Evolutionary conservation across 2,888 invertebrate genomes (phyloP), one percentile per base, ranked within the genome.

Genomic region (Oegoconia quadripuncta): DNA sequence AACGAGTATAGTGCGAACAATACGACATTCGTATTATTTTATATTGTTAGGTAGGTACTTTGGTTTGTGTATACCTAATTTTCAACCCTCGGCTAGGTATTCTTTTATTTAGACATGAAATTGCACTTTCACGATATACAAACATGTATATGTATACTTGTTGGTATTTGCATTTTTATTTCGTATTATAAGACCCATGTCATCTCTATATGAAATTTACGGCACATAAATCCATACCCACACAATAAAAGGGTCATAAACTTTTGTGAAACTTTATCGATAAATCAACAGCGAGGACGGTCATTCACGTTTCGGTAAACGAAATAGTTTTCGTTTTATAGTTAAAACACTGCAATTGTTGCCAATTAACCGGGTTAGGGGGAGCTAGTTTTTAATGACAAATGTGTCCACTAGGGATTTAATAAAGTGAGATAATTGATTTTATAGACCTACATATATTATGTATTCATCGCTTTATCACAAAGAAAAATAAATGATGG

Each of bases 141-240:
- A 8, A 11, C 28, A 8, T 11, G 9, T 7, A 11, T 9, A 28
- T 28, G 8, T 28, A 11, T 8, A 9, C n/a, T n/a, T 13, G 8
- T 16, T 29, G 14, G 22, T 12, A 16, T 34, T 33, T 25, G 5
- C 32, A n/a, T 22, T n/a, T 32, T 32, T 14, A 22, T 32, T 23
- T 27, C 13, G 27, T 27, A 12, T 27, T 27, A 27, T 30, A 30
- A 17, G n/a, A 7, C 4, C n/a, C 15, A 16, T 3, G 16, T 17
- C 12, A 14, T 8, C 31, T 31, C 31, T 9, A 36, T 39, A 34
- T 41, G 26, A 50, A 46, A 59, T 67, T 65, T 61, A 69, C 59
- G 55, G 56, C 44, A 30, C 45, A 58, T 63, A 67, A 67, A 67
- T 59, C 53, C 45, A 52, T 57, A 54, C 63, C 64, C 62, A 66